phyloP scores from a whole-genome alignment of 2,113 vertebrate species.

The Phoxinus phoxinus region DNA sequence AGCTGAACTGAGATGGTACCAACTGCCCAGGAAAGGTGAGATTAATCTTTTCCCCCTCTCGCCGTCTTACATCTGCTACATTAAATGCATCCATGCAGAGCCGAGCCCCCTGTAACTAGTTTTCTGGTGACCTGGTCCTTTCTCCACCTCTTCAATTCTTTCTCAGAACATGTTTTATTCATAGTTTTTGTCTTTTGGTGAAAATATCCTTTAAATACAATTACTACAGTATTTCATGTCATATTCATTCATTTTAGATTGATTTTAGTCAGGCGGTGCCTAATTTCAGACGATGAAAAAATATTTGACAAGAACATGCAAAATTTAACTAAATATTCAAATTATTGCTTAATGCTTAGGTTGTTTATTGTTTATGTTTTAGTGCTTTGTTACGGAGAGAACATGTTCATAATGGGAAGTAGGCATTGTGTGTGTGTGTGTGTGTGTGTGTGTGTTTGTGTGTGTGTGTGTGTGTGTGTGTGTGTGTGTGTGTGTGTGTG shows the following conservation, averaged over 20 bases:
- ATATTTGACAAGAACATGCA: neutral
- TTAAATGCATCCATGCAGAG: conserved; percentile 68
- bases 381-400: too few relatives aligned
- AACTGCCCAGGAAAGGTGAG: conserved; percentile 67
- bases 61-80: conserved; percentile 66
- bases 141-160: conserved; percentile 2
- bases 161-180: neutral
- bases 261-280: neutral
- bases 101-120: conserved; percentile 44
- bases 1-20: conserved; percentile 58
- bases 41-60: conserved; percentile 70
- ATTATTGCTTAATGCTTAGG: neutral
- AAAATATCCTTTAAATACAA: neutral
- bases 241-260: neutral
- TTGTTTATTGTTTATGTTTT: neutral
- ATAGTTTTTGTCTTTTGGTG: neutral
- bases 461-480: too few relatives aligned
- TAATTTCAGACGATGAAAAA: neutral
- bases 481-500: too few relatives aligned
- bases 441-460: too few relatives aligned
- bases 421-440: too few relatives aligned
- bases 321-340: neutral
- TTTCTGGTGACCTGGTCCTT: conserved; percentile 36
- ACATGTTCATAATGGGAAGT: too few relatives aligned
- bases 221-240: neutral